Evolutionary conservation across 53 echinoderm and acorn worm species (phyloP), one percentile per base, ranked within the genome.

Genomic region (Luidia sarsii): DNA sequence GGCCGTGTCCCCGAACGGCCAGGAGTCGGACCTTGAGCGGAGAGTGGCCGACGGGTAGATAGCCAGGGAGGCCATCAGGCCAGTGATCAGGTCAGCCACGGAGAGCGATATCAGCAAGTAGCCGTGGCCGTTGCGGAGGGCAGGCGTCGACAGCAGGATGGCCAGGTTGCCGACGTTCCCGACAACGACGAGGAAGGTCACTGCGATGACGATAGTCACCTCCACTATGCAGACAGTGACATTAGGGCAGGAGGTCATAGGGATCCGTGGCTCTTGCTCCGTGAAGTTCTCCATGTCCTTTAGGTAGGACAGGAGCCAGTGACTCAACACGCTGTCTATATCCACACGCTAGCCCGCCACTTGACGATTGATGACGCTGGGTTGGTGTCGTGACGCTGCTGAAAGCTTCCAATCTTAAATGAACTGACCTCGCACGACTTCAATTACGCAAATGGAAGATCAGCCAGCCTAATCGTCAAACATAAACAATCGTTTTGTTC

Each of bases 221-320:
- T 53, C 53, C 53, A 53, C 10, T 21, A 53, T 4, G n/a, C 53
- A 53, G 4, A 53, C 53, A 6, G 22, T 3, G 53, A n/a, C 7
- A 19, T 53, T 53, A 9, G 53, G 53, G n/a, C 53, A 53, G n/a
- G n/a, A n/a, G n/a, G n/a, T n/a, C n/a, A n/a, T n/a, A n/a, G n/a
- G 60, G 4, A 45, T 23, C 57, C 57, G 20, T 25, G 30, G 1
- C 14, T 75, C 48, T 2, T 38, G 37, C 22, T 33, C 45, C 3
- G 60, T 60, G 0, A 59, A 75, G 31, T 75, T 75, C 15, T 59
- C 57, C 75, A 75, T 75, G 8, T 57, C 3, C 4, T 32, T 11
- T 32, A 41, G 11, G 6, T 41, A n/a, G n/a, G n/a, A n/a, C n/a
- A n/a, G n/a, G n/a, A n/a, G n/a, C n/a, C n/a, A n/a, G n/a, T n/a